These are phyloP conservation scores for Erebia palarica DNA, from an alignment of 2,888 invertebrate genomes.

Conservation along the genomic window DNA sequence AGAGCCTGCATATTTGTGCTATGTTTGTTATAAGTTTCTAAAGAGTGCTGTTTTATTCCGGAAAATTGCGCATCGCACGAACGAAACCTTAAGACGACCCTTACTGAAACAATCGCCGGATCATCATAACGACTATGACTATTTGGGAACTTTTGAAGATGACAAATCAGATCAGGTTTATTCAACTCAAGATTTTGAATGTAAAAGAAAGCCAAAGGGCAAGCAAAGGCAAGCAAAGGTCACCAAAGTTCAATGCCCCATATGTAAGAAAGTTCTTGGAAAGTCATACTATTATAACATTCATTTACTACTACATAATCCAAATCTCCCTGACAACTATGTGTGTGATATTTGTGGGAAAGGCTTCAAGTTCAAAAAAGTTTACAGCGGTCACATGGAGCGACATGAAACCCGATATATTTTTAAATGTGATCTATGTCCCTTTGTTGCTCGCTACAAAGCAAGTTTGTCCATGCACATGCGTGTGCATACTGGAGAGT, in stretches of 20 bases:
- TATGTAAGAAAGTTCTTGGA: conserved; percentile 37
- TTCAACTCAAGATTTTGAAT: not conserved
- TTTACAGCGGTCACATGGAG: conserved; percentile 54
- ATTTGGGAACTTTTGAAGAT: not conserved
- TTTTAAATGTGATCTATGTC: conserved; percentile 25
- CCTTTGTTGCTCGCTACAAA: conserved; percentile 50
- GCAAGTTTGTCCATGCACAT: conserved; percentile 51
- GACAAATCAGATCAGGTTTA: not conserved
- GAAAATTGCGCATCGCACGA: conserved; percentile 56
- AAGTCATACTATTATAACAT: conserved; percentile 38
- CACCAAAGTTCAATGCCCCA: conserved; percentile 22
- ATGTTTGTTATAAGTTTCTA: conserved; percentile 58
- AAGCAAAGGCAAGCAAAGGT: no score
- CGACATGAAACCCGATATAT: conserved; percentile 37
- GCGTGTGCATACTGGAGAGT: conserved; percentile 53
- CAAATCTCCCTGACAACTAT: conserved; percentile 51
- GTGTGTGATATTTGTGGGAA: conserved; percentile 55
- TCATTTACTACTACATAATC: conserved; percentile 52
- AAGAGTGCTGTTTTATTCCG: conserved; percentile 58
- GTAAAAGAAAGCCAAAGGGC: not conserved
- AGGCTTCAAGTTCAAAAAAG: conserved; percentile 51
- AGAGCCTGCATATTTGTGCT: conserved; percentile 58
- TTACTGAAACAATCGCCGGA: conserved; percentile 29
- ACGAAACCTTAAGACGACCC: conserved; percentile 51
- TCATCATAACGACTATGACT: not conserved